Evolutionary conservation across 2,888 invertebrate genomes (phyloP).

Genomic region (Eudasyphora cyanicolor): DNA sequence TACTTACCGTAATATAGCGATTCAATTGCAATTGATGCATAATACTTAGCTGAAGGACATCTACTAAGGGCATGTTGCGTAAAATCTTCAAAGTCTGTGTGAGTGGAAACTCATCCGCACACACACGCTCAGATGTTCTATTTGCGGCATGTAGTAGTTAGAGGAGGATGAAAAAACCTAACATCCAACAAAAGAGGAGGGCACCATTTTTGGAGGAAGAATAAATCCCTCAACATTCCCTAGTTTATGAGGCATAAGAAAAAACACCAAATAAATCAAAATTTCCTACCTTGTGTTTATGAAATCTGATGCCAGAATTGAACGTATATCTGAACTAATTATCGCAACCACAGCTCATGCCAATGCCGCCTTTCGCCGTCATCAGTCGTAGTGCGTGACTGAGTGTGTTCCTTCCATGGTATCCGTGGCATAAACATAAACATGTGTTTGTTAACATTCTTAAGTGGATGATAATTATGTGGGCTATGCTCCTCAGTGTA

Average conservation of each 20-base stretch:
- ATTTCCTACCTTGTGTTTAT: conserved; percentile 44
- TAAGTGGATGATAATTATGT: conserved; percentile 9
- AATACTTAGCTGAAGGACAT: not conserved
- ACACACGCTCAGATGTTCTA: not conserved
- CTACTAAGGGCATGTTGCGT: conserved; percentile 50
- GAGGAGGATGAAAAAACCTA: not conserved
- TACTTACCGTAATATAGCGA: not conserved
- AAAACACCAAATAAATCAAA: conserved; percentile 61
- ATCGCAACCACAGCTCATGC: conserved; percentile 40
- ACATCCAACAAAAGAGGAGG: not conserved
- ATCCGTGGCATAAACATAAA: conserved; percentile 13
- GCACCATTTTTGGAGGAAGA: not conserved
- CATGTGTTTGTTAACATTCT: conserved; percentile 4
- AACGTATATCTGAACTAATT: conserved; percentile 48
- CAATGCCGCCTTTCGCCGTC: not conserved
- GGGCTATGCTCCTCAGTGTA: not conserved
- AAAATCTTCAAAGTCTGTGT: not conserved
- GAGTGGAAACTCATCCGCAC: too few species aligned
- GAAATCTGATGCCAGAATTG: conserved; percentile 50
- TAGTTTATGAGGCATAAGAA: conserved; percentile 53
- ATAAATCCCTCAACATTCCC: conserved; percentile 23
- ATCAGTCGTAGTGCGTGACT: not conserved
- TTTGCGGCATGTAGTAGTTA: not conserved
- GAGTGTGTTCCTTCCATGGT: not conserved
- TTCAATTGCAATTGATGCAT: not conserved